phyloP scores from a whole-genome alignment of 1,140 invertebrate genomes.

The Zaprionus ornatus region DNA sequence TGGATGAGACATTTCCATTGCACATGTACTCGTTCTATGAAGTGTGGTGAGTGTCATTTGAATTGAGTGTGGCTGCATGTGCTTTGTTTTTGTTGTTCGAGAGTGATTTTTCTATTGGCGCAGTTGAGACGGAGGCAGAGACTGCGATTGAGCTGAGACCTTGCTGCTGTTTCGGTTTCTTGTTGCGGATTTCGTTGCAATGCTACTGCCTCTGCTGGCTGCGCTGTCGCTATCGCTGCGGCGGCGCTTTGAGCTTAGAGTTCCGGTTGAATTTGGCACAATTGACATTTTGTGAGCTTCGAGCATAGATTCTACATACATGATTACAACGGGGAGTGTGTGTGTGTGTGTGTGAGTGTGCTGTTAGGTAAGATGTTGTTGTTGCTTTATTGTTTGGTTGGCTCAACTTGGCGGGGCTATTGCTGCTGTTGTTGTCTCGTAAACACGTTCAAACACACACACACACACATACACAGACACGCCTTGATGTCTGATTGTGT shows the following conservation, averaged over 20 bases:
- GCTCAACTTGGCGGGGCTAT: conserved; percentile 21
- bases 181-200: conserved; percentile 9
- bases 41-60: neutral
- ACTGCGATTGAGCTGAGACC: conserved; percentile 9
- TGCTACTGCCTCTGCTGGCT: neutral
- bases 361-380: conserved; percentile 74
- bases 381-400: conserved; percentile 14
- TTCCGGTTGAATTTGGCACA: conserved; percentile 30
- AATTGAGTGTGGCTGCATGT: neutral
- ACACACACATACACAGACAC: conserved; percentile 22
- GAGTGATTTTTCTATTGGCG: too few species aligned
- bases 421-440: conserved; percentile 58
- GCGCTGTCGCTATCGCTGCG: neutral
- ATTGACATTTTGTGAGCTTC: conserved; percentile 21
- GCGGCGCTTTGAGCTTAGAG: conserved; percentile 15
- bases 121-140: neutral
- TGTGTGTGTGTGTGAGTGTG: conserved; percentile 12
- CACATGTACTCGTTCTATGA: conserved; percentile 12
- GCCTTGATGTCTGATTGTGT: conserved; percentile 5
- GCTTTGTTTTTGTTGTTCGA: conserved; percentile 9
- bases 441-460: conserved; percentile 68
- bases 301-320: conserved; percentile 34
- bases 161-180: conserved; percentile 22
- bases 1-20: conserved; percentile 16
- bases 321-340: conserved; percentile 14